Evolutionary conservation across 64 coral and sea anemone genomes (phyloP), one percentile per base, ranked within the genome.

Genomic region (Pocillopora verrucosa): DNA sequence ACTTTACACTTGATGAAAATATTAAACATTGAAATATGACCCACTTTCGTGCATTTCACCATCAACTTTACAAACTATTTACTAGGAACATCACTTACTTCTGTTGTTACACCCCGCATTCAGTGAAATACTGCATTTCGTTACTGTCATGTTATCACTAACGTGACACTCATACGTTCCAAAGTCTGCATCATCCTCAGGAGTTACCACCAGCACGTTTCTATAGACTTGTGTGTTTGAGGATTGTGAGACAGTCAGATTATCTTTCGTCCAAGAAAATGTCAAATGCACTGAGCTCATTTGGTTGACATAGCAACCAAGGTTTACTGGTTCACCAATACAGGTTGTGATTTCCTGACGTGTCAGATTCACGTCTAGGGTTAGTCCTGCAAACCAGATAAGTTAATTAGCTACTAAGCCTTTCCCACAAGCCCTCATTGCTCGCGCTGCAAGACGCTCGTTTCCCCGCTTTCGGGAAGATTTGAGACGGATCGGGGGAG

Each of bases 241-340:
- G 22, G 89, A 91, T 25, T 34, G 37, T 15, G 26, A 76, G 22
- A 91, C 61, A 62, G 59, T 73, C 16, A 22, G 5, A 17, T 84
- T 85, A 20, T 91, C 36, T 35, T 91, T 91, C 76, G 36, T 59
- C 89, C 89, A 91, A 9, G 58, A 75, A 75, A 67, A 91, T 3
- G 58, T 65, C 7, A 84, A 61, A 5, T 36, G 57, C 2, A 63
- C 13, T 59, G 89, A 41, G 58, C 36, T 73, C 56, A 80, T 9
- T 14, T 63, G 36, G 30, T 34, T 76, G 30, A 60, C 70, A 64
- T 84, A 91, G 73, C 89, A 91, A 84, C 79, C 80, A 60, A 91
- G 80, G 20, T 51, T 91, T 13, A 61, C 80, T 15, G 59, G 59
- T 25, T 84, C 59, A 22, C 89, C 89, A 5, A 61, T 9, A 0